These are phyloP conservation scores for Lepus europaeus DNA, from an alignment of 2,113 vertebrate species.

Conservation along the genomic window DNA sequence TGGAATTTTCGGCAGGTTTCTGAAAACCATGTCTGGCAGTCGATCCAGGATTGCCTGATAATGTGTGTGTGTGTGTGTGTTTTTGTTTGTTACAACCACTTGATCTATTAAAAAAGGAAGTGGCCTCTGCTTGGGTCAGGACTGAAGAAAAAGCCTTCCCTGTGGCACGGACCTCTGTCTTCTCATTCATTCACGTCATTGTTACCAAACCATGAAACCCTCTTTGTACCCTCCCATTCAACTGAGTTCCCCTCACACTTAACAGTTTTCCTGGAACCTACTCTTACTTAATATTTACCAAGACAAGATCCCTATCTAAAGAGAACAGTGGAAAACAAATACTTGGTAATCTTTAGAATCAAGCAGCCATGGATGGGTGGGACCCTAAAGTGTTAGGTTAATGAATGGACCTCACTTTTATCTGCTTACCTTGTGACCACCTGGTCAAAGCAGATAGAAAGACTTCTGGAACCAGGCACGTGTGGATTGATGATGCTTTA, in stretches of 20 bases:
- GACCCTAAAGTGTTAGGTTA: not conserved
- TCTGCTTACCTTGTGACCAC: not conserved
- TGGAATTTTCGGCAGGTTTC: conserved; percentile 12
- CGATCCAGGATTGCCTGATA: not conserved
- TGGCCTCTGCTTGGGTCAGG: not conserved
- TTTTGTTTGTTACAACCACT: not conserved
- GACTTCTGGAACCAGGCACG: not conserved
- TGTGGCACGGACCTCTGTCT: not conserved
- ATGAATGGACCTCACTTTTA: not conserved
- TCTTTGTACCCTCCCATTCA: not conserved
- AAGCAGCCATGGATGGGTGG: not conserved
- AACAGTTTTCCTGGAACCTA: not conserved
- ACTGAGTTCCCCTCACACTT: not conserved
- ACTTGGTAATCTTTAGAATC: not conserved
- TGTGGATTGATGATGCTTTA: not conserved
- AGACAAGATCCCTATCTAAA: not conserved
- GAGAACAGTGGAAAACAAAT: not conserved
- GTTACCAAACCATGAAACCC: not conserved
- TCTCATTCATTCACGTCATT: not conserved
- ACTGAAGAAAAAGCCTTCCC: not conserved
- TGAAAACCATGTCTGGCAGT: not conserved
- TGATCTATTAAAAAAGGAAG: not conserved
- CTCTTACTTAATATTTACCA: not conserved
- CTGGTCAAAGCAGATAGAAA: not conserved
- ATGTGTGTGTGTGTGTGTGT: not conserved